Evolutionary conservation across 2,888 invertebrate species (phyloP).

Genomic region (Eupithecia pulchellata): DNA sequence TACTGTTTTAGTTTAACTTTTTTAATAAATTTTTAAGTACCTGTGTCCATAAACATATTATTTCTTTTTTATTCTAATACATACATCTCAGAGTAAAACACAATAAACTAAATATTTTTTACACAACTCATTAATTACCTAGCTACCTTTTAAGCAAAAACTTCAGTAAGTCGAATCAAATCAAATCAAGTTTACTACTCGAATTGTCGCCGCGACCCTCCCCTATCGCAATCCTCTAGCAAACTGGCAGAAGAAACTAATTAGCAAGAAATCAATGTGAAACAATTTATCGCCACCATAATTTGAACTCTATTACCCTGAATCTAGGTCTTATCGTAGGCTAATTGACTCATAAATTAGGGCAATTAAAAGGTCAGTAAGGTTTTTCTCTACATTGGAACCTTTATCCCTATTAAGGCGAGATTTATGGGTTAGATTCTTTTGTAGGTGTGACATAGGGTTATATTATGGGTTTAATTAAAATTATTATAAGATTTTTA

Average conservation of each 20-base stretch:
- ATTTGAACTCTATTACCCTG: constrained; percentile 18
- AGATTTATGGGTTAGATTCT: constrained; percentile 27
- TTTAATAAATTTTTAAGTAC: no score
- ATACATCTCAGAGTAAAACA: no score
- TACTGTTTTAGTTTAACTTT: no score
- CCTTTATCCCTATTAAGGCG: constrained; percentile 25
- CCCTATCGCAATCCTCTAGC: neutral
- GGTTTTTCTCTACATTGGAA: constrained; percentile 29
- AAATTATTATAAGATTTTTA: neutral
- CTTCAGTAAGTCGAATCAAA: neutral
- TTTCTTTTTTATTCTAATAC: no score
- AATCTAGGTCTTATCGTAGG: constrained; percentile 27
- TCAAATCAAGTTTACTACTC: neutral
- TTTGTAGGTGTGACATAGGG: constrained; percentile 6
- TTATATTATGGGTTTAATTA: constrained; percentile 7
- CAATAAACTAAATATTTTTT: no score
- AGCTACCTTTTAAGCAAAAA: no score
- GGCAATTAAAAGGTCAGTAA: constrained; percentile 35
- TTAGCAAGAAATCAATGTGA: neutral
- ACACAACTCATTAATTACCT: no score
- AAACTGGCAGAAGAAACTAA: neutral
- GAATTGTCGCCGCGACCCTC: neutral
- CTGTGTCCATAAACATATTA: no score
- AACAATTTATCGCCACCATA: constrained; percentile 15
- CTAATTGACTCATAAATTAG: constrained; percentile 33